Evolutionary conservation across 2,888 invertebrate genomes (phyloP).

Genomic region (Schizaphis graminum): DNA sequence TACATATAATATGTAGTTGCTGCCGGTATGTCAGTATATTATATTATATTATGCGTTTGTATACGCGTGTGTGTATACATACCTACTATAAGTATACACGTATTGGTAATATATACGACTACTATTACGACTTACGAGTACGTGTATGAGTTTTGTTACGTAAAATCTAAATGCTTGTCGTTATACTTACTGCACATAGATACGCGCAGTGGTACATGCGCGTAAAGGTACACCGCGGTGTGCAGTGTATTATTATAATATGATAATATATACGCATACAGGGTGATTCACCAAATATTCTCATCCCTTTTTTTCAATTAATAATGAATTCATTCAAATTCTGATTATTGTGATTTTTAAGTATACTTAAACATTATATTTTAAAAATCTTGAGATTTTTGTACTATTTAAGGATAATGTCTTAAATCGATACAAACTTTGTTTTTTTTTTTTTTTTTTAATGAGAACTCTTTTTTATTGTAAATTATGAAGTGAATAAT

Average conservation of each 20-base stretch:
- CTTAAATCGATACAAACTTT: too few relatives aligned
- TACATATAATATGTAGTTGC: conserved; percentile 1
- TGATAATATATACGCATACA: neutral
- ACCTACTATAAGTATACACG: neutral
- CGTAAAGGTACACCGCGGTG: neutral
- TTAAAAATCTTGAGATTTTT: neutral
- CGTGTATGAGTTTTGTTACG: neutral
- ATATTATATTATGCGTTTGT: neutral
- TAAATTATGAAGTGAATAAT: neutral
- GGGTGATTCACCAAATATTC: neutral
- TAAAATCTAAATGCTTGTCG: conserved; percentile 9
- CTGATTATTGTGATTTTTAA: too few relatives aligned
- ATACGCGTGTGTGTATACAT: neutral
- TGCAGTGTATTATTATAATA: neutral
- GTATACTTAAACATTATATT: neutral
- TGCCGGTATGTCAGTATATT: conserved; percentile 12
- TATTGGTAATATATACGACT: neutral
- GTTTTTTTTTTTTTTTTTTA: too few relatives aligned
- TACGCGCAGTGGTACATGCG: neutral
- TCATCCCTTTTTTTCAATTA: neutral
- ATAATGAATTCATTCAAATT: too few relatives aligned
- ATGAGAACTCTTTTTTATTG: neutral
- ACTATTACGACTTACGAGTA: neutral
- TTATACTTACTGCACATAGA: neutral
- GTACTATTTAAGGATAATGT: neutral